Conservation (phyloP, 1,140 invertebrate species). For the Sarcophaga bullata region DNA sequence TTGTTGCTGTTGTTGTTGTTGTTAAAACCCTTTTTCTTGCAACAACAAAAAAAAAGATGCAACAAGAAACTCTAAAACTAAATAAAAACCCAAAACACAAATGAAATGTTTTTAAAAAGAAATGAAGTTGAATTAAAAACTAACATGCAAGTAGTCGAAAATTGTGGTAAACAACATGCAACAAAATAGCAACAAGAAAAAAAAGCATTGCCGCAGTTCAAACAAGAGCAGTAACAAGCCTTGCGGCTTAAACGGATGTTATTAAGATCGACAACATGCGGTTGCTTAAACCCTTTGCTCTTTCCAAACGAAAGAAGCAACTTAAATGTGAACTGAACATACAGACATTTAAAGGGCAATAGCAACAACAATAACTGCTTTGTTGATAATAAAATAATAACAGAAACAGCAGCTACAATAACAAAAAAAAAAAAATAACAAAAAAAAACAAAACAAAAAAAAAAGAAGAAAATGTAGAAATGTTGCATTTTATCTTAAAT, state of each 20-base stretch:
- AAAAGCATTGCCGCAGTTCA: background rate
- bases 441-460: background rate
- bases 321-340: too few species aligned
- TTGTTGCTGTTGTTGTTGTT: background rate
- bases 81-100: too few species aligned
- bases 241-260: conserved; percentile 36
- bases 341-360: too few species aligned
- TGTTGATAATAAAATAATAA: too few species aligned
- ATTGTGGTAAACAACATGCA: background rate
- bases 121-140: background rate
- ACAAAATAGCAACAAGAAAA: background rate
- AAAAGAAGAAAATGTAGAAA: background rate
- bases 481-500: background rate
- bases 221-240: conserved; percentile 12
- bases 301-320: too few species aligned
- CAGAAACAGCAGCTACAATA: background rate
- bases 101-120: too few species aligned
- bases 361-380: too few species aligned
- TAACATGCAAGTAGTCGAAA: background rate
- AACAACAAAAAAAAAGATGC: too few species aligned
- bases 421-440: background rate
- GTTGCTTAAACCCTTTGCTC: background rate
- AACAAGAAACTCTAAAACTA: too few species aligned
- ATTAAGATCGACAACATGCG: conserved; percentile 37
- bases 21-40: too few species aligned